Evolutionary conservation across 2,888 invertebrate species (phyloP).

Genomic region (Mythimna lalbum): DNA sequence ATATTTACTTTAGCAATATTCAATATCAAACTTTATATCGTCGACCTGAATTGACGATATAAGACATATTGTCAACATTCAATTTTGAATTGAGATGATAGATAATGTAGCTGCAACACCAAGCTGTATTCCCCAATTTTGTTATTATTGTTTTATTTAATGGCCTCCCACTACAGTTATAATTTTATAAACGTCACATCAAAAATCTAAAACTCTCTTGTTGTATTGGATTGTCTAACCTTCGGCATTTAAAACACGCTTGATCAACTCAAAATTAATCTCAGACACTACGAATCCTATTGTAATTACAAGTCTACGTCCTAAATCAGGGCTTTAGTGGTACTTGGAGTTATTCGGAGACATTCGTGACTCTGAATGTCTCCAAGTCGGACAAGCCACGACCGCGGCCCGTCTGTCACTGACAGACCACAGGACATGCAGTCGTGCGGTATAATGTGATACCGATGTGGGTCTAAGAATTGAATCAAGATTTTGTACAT

Average conservation of each 20-base stretch:
- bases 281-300: neutral
- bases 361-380: neutral
- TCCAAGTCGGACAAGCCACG: neutral
- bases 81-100: no score
- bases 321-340: neutral
- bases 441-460: conserved; percentile 23
- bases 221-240: neutral
- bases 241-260: neutral
- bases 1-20: neutral
- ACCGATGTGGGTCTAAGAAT: conserved; percentile 5
- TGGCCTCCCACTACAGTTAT: no score
- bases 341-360: neutral
- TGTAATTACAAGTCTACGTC: neutral
- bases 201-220: neutral
- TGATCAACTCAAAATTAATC: neutral
- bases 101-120: no score
- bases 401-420: conserved; percentile 18
- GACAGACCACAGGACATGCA: conserved; percentile 15
- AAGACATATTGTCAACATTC: no score
- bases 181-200: no score
- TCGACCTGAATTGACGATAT: neutral
- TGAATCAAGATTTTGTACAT: conserved; percentile 1
- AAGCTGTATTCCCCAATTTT: no score
- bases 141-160: no score
- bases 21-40: neutral